These are phyloP conservation scores for Bicyclus anynana DNA, from an alignment of 1,140 invertebrate genomes.

Conservation along the genomic window DNA sequence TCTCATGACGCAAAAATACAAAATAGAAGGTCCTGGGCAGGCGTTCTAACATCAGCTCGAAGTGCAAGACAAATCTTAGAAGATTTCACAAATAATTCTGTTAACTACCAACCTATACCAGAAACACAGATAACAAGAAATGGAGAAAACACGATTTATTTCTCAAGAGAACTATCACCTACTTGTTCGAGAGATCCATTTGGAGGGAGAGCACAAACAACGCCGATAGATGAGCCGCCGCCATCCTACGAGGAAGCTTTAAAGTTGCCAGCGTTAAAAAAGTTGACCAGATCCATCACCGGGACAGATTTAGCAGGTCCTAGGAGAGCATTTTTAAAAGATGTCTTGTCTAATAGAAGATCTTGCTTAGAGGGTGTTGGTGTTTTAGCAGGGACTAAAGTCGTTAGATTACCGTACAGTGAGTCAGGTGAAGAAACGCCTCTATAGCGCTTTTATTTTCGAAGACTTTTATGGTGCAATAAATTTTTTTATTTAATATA, in stretches of 20 bases:
- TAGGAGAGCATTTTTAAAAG: conserved; percentile 67
- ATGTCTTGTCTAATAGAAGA: conserved; percentile 72
- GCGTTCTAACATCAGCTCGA: conserved; percentile 55
- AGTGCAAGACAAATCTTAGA: conserved; percentile 65
- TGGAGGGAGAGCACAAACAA: conserved; percentile 75
- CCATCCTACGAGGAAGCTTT: conserved; percentile 76
- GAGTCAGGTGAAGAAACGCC: conserved; percentile 65
- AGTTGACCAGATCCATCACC: conserved; percentile 75
- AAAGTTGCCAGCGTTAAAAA: conserved; percentile 74
- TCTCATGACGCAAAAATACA: conserved; percentile 57
- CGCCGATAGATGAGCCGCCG: conserved; percentile 71
- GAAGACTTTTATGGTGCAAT: conserved; percentile 59
- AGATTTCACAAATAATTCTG: conserved; percentile 49
- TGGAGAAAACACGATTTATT: conserved; percentile 75
- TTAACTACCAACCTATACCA: conserved; percentile 57
- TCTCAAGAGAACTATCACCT: conserved; percentile 80
- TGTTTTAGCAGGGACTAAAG: conserved; percentile 58
- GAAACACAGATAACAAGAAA: conserved; percentile 48
- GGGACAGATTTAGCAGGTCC: conserved; percentile 64
- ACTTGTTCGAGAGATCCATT: conserved; percentile 80
- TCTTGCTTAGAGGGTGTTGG: conserved; percentile 73
- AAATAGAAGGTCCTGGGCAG: conserved; percentile 66
- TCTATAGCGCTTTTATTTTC: conserved; percentile 54
- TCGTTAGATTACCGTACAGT: conserved; percentile 54
- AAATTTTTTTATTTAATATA: conserved; percentile 44